Evolutionary conservation across 2,797 vertebrate species (phyloP).

Genomic region (Gobionotothen gibberifrons): DNA sequence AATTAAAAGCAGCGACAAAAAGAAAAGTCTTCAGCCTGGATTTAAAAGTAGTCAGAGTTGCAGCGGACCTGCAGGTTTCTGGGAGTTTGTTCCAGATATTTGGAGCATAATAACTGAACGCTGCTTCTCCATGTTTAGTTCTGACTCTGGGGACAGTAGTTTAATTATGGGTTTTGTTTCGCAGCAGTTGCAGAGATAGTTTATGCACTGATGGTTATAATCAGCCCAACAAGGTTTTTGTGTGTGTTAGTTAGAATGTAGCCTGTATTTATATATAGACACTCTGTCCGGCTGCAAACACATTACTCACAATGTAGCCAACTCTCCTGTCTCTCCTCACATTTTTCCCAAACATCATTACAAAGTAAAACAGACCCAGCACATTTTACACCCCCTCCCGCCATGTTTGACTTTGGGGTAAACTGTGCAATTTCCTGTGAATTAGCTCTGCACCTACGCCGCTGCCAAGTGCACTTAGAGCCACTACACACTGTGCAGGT

Average conservation of each 20-base stretch:
- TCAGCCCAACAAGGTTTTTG: neutral
- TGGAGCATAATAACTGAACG: no score
- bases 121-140: no score
- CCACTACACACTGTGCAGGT: constrained; percentile 30
- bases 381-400: constrained; percentile 14
- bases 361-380: constrained; percentile 49
- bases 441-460: constrained; percentile 15
- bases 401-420: constrained; percentile 48
- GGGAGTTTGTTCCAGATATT: no score
- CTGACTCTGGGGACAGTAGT: no score
- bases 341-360: constrained; percentile 3
- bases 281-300: constrained; percentile 15
- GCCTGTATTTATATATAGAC: constrained; percentile 31
- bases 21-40: no score
- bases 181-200: neutral
- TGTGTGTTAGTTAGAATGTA: constrained; percentile 25
- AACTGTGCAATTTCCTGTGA: constrained; percentile 35
- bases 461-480: constrained; percentile 51
- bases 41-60: no score
- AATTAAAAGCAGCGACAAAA: no score
- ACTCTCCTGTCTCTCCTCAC: neutral
- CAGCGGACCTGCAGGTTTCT: no score
- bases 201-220: neutral
- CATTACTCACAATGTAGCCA: constrained; percentile 25
- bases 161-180: neutral